Conservation (phyloP, 2,888 invertebrate genomes). For the Cenopis cana region DNA sequence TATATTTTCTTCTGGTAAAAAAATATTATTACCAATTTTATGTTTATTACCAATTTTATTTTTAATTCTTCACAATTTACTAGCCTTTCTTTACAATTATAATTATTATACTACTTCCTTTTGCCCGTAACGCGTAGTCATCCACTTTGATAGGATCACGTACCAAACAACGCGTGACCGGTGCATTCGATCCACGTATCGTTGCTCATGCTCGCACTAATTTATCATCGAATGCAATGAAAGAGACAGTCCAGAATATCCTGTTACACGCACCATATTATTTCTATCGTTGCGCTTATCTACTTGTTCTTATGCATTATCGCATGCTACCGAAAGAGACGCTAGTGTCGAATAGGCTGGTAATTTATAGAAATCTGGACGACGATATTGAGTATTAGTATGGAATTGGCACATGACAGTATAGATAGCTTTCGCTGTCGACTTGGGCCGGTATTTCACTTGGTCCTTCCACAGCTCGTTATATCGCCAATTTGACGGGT, state of each 20-base stretch:
- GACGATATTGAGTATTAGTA: slow-evolving; percentile 14
- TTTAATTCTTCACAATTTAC: not conserved
- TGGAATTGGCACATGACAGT: slow-evolving; percentile 19
- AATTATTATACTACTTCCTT: not conserved
- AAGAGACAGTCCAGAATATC: not conserved
- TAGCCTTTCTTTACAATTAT: not conserved
- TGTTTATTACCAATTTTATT: too few relatives aligned
- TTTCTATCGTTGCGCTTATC: not conserved
- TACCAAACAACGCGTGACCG: not conserved
- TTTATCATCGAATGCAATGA: not conserved
- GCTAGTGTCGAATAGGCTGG: not conserved
- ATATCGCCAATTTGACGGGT: not conserved
- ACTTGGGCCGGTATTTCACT: slow-evolving; percentile 5
- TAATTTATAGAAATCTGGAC: not conserved
- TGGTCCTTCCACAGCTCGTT: not conserved
- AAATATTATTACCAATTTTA: too few relatives aligned
- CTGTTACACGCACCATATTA: not conserved
- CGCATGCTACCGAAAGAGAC: not conserved
- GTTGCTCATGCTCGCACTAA: slow-evolving; percentile 1
- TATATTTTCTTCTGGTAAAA: too few relatives aligned
- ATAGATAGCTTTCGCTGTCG: slow-evolving; percentile 30
- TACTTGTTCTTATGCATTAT: not conserved
- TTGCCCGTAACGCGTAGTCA: not conserved
- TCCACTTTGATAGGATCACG: slow-evolving; percentile 18
- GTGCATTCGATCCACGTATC: not conserved